Conservation (phyloP, 64 coral and sea anemone genomes). For the Cladopsammia gracilis region DNA sequence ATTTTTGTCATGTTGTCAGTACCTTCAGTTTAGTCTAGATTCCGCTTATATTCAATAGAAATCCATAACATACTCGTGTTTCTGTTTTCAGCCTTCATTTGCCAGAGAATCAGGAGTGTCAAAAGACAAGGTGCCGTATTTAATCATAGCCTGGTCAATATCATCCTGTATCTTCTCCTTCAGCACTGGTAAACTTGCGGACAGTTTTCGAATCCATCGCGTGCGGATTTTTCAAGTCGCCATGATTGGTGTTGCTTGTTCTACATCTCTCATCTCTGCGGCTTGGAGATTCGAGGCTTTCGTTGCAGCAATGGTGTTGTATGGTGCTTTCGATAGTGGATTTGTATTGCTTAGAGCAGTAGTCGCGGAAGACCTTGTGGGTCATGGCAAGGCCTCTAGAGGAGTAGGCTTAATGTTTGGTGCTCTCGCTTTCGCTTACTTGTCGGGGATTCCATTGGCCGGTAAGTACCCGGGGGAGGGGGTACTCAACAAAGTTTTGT, state of each 20-base stretch:
- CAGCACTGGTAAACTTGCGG: neutral
- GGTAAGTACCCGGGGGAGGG: too few relatives aligned
- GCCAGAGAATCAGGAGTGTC: neutral
- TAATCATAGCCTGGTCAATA: conserved; percentile 7
- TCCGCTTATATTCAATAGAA: too few relatives aligned
- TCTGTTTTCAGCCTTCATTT: neutral
- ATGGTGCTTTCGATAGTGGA: conserved; percentile 16
- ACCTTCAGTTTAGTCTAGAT: too few relatives aligned
- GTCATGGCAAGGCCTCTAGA: neutral
- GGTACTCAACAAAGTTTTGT: too few relatives aligned
- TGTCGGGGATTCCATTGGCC: neutral
- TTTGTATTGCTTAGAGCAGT: neutral
- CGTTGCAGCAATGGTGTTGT: neutral
- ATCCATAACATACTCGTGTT: too few relatives aligned
- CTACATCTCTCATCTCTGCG: neutral
- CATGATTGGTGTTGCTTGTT: neutral
- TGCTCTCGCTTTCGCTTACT: neutral
- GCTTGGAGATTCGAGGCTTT: neutral
- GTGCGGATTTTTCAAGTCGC: neutral
- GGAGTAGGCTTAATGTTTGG: neutral
- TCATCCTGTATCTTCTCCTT: neutral
- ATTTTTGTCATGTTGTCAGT: too few relatives aligned
- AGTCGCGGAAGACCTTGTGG: conserved; percentile 1
- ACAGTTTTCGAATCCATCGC: neutral
- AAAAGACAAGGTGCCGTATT: neutral